Conservation (phyloP, 2,888 invertebrate species). For the Synergus laeviventris region DNA sequence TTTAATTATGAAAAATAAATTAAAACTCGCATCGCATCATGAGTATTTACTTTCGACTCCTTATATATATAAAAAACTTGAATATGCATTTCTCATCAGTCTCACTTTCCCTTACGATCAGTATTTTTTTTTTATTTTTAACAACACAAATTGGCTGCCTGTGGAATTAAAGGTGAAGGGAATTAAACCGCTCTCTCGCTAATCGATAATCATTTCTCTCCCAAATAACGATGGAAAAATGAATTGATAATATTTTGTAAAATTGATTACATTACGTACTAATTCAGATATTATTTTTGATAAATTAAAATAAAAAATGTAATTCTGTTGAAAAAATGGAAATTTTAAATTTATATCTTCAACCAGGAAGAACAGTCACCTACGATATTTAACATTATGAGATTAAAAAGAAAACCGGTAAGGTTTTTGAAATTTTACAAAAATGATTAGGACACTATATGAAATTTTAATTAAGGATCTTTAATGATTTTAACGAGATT, state of each 20-base stretch:
- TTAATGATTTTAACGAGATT: too few species aligned
- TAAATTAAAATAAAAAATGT: too few species aligned
- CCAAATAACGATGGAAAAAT: not conserved
- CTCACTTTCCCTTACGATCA: slow-evolving; percentile 9
- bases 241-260: not conserved
- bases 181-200: not conserved
- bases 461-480: too few species aligned
- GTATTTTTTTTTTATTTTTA: too few species aligned
- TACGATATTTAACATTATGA: too few species aligned
- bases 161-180: not conserved
- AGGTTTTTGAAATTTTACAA: too few species aligned
- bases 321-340: too few species aligned
- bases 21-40: not conserved
- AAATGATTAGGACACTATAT: too few species aligned
- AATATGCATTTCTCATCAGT: slow-evolving; percentile 9
- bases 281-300: too few species aligned
- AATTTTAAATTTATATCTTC: too few species aligned
- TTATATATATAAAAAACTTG: slow-evolving; percentile 20
- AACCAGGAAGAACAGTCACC: too few species aligned
- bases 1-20: not conserved
- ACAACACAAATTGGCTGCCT: not conserved
- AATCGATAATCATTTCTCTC: not conserved
- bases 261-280: not conserved
- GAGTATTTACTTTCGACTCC: not conserved
- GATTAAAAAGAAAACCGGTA: too few species aligned